These are phyloP conservation scores for Buceros bicornis DNA, from an alignment of 2,797 vertebrate species.

Conservation along the genomic window DNA sequence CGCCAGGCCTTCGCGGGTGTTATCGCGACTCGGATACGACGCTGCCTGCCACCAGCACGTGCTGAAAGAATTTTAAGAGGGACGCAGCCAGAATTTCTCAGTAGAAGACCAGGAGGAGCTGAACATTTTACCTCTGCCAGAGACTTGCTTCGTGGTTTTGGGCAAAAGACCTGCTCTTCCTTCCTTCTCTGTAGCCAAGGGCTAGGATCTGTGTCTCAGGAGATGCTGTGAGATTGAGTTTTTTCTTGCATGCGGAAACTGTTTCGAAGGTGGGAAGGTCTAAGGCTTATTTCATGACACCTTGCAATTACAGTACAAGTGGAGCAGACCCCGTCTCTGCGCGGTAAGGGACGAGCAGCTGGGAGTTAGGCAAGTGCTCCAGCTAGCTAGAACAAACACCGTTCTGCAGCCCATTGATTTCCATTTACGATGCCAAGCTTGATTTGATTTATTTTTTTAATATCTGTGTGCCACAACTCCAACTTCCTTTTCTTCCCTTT, in stretches of 20 bases:
- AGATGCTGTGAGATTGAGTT: background rate
- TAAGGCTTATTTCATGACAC: background rate
- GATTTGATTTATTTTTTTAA: constrained; percentile 50
- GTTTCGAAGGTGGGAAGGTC: background rate
- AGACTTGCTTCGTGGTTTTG: background rate
- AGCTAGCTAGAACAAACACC: constrained; percentile 55
- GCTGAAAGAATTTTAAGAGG: constrained; percentile 30
- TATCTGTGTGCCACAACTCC: background rate
- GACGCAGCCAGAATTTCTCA: background rate
- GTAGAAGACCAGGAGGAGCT: background rate
- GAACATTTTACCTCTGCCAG: background rate
- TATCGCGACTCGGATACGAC: background rate
- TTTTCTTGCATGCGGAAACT: background rate
- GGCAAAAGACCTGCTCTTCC: background rate
- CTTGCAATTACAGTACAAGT: background rate
- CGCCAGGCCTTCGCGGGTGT: background rate
- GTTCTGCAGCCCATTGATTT: constrained; percentile 65
- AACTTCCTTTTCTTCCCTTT: background rate
- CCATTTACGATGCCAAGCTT: constrained; percentile 49
- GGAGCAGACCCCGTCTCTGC: background rate
- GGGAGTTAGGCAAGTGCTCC: background rate
- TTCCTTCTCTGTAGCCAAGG: constrained; percentile 17
- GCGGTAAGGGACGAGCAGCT: background rate
- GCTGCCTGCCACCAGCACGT: background rate
- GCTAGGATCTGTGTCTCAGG: background rate